Evolutionary conservation across 2,113 vertebrate genomes (phyloP).

Genomic region (Solea senegalensis): DNA sequence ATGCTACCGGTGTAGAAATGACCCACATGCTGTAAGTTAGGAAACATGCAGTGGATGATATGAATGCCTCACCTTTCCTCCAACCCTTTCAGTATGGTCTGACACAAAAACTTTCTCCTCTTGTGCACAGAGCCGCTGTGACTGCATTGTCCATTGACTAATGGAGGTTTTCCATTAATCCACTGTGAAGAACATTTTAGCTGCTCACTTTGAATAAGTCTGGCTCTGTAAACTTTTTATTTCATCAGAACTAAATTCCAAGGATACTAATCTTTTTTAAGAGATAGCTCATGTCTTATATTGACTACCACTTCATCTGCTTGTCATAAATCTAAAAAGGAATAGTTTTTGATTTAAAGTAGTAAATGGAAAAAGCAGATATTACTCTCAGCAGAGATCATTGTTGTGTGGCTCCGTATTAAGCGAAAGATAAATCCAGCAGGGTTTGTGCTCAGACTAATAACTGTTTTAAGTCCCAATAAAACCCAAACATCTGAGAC

Average conservation of each 20-base stretch:
- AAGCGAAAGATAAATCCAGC: slow-evolving; percentile 50
- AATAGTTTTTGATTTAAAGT: slow-evolving; percentile 26
- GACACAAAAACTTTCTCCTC: slow-evolving; percentile 20
- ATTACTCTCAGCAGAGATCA: slow-evolving; percentile 32
- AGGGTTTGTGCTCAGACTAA: slow-evolving; percentile 58
- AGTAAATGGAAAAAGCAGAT: slow-evolving; percentile 42
- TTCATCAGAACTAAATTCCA: slow-evolving; percentile 28
- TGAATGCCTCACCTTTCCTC: slow-evolving; percentile 49
- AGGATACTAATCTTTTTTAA: slow-evolving; percentile 27
- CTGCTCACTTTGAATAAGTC: slow-evolving; percentile 21
- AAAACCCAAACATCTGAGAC: slow-evolving; percentile 71
- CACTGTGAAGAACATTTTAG: slow-evolving; percentile 32
- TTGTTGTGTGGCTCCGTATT: slow-evolving; percentile 52
- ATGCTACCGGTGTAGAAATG: slow-evolving; percentile 50
- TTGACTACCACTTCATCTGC: slow-evolving; percentile 29
- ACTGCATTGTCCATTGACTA: slow-evolving; percentile 20
- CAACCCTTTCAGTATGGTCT: slow-evolving; percentile 51
- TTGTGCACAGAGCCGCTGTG: slow-evolving; percentile 9
- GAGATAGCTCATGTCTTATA: slow-evolving; percentile 27
- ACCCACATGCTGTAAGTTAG: slow-evolving; percentile 68
- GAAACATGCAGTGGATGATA: slow-evolving; percentile 65
- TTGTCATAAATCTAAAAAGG: slow-evolving; percentile 30
- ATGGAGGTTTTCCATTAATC: slow-evolving; percentile 39
- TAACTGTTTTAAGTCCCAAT: slow-evolving; percentile 68
- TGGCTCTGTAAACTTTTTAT: slow-evolving; percentile 21